Evolutionary conservation across 2,797 vertebrate genomes (phyloP).

Genomic region (Pyrrhura leucotis): DNA sequence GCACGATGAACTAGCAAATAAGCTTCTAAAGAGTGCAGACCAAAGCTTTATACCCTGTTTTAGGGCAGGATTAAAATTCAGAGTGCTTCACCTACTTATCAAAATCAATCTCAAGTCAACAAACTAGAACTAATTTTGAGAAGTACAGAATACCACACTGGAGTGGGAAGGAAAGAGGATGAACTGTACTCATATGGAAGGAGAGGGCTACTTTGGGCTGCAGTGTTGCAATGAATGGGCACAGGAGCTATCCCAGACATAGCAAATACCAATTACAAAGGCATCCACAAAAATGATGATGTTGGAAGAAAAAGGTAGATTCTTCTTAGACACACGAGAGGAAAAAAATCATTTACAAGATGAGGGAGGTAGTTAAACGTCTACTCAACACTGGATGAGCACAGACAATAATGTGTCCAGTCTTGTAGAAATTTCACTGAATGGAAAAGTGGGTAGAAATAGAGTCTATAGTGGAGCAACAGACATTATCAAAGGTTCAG

Average conservation of each 20-base stretch:
- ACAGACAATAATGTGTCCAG: rapidly evolving
- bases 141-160: neutral
- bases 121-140: neutral
- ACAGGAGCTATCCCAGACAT: too few relatives aligned
- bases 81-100: neutral
- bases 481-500: neutral
- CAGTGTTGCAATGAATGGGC: neutral
- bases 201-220: neutral
- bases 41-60: neutral
- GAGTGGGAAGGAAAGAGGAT: neutral
- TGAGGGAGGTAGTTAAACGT: neutral
- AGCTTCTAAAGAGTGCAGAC: neutral
- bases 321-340: neutral
- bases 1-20: neutral
- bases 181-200: neutral
- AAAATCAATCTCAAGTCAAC: neutral
- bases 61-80: neutral
- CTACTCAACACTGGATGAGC: neutral
- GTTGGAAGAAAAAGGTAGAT: neutral
- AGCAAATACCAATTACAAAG: neutral
- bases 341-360: neutral
- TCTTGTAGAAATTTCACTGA: neutral
- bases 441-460: neutral
- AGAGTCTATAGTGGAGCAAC: neutral
- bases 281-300: neutral